Base-by-base conservation (phyloP, 2,113 vertebrate genomes). In the Alouatta palliata region DNA sequence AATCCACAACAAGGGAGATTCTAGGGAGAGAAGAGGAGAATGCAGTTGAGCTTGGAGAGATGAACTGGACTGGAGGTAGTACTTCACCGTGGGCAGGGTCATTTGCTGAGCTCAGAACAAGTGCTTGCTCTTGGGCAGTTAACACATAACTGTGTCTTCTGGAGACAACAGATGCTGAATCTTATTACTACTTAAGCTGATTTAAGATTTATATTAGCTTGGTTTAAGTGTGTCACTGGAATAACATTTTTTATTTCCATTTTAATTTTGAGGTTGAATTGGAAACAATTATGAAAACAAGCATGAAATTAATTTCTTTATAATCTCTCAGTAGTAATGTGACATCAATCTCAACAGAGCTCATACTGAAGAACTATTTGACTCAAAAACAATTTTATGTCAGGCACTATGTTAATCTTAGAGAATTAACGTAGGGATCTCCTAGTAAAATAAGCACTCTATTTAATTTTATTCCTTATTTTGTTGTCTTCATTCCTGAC, bases 251-350 rank as follows among this genome's bases (percentile, higher is more conserved):
- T 88, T 13, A 83, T 43, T 96, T 89, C 71, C 85, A 47, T 76
- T 82, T 96, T 96, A 76, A 90, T 93, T 96, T 87, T 91, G 45
- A 94, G 47, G 75, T 83, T 83, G 56, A 73, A 92, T 85, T 71
- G 68, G 54, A 23, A 92, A 85, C 64, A 27, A 35, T 88, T 86
- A 21, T 66, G 68, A 93, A 96, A 80, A 96, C 79, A 95, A 92
- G 56, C 83, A 52, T 81, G 85, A 76, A 68, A 75, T 75, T 95
- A 91, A 93, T 47, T 88, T 86, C 68, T 12, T 47, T 76, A 47
- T 47, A 77, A 90, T 94, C 66, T 77, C 70, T 73, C 56, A 27
- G 23, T n/a, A 95, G 40, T 27, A 82, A 58, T 35, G 70, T 56
- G 73, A 87, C 84, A 95, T 84, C 47, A 27, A 19, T 45, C 54